Base-by-base conservation (phyloP, 2,797 vertebrate genomes). In the Anabacerthia variegaticeps region DNA sequence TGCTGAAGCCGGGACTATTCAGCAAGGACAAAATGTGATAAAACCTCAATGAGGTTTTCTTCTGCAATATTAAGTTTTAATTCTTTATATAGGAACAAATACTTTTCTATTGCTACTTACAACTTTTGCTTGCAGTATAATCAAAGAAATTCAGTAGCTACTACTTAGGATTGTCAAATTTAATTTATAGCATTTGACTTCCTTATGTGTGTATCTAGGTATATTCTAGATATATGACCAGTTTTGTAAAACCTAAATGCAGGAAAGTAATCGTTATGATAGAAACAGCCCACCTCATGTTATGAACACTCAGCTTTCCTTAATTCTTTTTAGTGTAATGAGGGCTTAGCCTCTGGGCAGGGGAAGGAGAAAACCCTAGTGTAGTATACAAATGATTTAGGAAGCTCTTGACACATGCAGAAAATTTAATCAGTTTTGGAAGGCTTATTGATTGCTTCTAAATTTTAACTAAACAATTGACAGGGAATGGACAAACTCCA, bases 1-100 rank as follows among this genome's bases (percentile, higher is more conserved):
- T 98, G 98, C 93, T 96, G 95, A 97, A 98, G 96, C 95, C 94
- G 93, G 59, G 54, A 85, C 84, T 92, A 90, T 93, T 97, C 97
- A 97, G 95, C 93, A 96, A 96, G 96, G 96, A 94, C 88, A 97
- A 96, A 97, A 94, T 97, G 96, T 96, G 97, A 93, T 97, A 93
- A 96, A 97, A 89, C 71, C 95, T 96, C 95, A 88, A 85, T 93
- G 96, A 96, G 82, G 68, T 95, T 96, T 98, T 94, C 93, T 96
- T 95, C 91, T 95, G 84, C 87, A 54, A 71, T 95, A 96, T 95
- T 97, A 96, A 90, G 88, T 96, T 97, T 95, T 97, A 96, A 95
- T 97, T 98, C 95, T 89, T 94, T 85, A 77, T 93, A 74, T 65
- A 96, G 92, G 78, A 96, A 93, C 56, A 95, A 95, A 92, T 82